Evolutionary conservation across 2,797 vertebrate species (phyloP).

Genomic region (Danio jaintianensis): DNA sequence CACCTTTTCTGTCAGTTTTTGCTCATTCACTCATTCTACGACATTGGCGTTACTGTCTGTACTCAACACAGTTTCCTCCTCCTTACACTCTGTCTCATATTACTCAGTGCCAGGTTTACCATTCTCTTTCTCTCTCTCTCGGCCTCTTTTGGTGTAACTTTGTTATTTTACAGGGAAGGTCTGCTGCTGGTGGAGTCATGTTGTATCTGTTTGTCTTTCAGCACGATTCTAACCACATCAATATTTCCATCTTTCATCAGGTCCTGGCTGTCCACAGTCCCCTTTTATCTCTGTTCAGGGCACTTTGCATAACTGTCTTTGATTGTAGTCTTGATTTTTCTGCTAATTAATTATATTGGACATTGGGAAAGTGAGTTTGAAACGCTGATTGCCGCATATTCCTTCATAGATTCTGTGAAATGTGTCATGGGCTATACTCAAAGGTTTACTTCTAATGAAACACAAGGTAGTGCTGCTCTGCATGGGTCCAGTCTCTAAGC

Average conservation of each 20-base stretch:
- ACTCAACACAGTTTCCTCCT: slow-evolving; percentile 44
- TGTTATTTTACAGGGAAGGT: slow-evolving; percentile 24
- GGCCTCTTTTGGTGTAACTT: slow-evolving; percentile 23
- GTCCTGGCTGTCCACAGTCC: slow-evolving; percentile 13
- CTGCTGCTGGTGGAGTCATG: slow-evolving; percentile 3
- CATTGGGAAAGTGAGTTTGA: slow-evolving; percentile 37
- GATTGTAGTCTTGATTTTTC: slow-evolving; percentile 62
- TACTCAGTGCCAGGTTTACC: background rate
- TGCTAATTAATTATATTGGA: slow-evolving; percentile 46
- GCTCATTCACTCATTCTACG: background rate
- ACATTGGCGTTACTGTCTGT: background rate
- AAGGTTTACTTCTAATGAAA: slow-evolving; percentile 96
- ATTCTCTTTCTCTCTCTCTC: slow-evolving; percentile 2
- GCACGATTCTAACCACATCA: slow-evolving; percentile 40
- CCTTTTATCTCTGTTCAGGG: slow-evolving; percentile 27
- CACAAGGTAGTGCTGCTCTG: slow-evolving; percentile 83
- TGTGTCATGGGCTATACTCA: slow-evolving; percentile 98
- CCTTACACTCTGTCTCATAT: slow-evolving; percentile 63
- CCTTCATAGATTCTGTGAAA: slow-evolving; percentile 83
- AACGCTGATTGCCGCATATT: slow-evolving; percentile 76
- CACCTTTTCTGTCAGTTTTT: slow-evolving; percentile 10
- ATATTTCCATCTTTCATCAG: slow-evolving; percentile 41
- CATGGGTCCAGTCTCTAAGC: slow-evolving; percentile 85
- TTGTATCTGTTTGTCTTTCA: slow-evolving; percentile 21
- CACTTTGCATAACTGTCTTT: slow-evolving; percentile 23